These are phyloP conservation scores for Engraulis encrasicolus DNA, from an alignment of 2,113 vertebrate genomes.

Conservation along the genomic window DNA sequence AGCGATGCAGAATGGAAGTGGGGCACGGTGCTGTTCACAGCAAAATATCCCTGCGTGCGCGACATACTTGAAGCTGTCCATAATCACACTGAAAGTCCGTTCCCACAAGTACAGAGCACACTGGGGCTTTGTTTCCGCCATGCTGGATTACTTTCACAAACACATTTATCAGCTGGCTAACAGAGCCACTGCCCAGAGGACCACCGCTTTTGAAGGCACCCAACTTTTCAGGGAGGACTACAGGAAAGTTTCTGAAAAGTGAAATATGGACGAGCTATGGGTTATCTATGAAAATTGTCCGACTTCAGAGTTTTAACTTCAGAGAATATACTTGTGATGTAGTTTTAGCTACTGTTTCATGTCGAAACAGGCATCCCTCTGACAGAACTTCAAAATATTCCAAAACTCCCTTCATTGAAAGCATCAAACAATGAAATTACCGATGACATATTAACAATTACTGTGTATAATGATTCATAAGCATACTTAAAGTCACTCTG, in stretches of 20 bases:
- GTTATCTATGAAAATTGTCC: background rate
- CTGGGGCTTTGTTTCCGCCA: background rate
- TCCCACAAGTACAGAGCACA: background rate
- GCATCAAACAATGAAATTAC: too few relatives aligned
- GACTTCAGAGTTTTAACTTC: too few relatives aligned
- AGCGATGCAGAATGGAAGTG: background rate
- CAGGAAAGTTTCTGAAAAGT: background rate
- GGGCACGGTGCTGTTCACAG: background rate
- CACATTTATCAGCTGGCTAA: background rate
- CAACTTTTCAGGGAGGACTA: background rate
- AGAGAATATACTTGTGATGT: too few relatives aligned
- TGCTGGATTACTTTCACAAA: background rate
- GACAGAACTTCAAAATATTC: too few relatives aligned
- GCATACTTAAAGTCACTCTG: too few relatives aligned
- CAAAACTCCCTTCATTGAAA: too few relatives aligned
- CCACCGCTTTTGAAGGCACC: background rate
- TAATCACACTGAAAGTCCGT: background rate
- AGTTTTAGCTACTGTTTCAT: too few relatives aligned
- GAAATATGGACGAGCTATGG: background rate
- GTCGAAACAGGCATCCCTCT: too few relatives aligned
- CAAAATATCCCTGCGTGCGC: background rate
- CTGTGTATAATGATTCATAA: too few relatives aligned
- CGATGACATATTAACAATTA: too few relatives aligned
- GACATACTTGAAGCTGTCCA: background rate
- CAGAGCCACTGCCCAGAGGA: background rate